Evolutionary conservation across 2,797 vertebrate species (phyloP).

Genomic region (Danio aesculapii): DNA sequence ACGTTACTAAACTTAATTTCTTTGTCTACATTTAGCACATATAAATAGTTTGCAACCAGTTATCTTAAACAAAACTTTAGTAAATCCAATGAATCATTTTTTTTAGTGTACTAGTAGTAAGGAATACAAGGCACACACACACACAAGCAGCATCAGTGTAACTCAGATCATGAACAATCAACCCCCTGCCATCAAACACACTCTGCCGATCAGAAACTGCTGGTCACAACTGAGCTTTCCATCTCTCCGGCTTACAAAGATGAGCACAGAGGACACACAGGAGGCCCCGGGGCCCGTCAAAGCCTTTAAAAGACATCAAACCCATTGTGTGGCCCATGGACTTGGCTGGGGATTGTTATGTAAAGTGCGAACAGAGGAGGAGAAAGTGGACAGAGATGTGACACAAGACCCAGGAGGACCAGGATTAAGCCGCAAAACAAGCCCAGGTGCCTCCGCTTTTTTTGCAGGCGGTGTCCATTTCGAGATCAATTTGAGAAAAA

Average conservation of each 20-base stretch:
- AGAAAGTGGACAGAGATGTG: conserved; percentile 68
- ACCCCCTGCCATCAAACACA: conserved; percentile 58
- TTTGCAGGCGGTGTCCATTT: conserved; percentile 72
- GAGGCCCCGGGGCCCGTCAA: conserved; percentile 65
- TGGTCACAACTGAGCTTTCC: conserved; percentile 43
- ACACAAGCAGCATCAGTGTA: conserved; percentile 33
- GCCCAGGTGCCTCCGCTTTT: conserved; percentile 62
- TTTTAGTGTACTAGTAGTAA: no score
- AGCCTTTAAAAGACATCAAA: conserved; percentile 79
- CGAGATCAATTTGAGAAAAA: background rate
- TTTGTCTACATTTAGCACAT: no score
- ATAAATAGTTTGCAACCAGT: no score
- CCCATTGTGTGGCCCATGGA: conserved; percentile 81
- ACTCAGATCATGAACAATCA: conserved; percentile 58
- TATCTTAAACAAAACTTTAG: no score
- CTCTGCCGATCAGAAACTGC: conserved; percentile 49
- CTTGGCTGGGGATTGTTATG: conserved; percentile 83
- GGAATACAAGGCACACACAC: background rate
- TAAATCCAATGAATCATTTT: no score
- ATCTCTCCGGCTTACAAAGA: conserved; percentile 53
- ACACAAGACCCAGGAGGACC: conserved; percentile 26
- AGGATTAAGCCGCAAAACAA: conserved; percentile 65
- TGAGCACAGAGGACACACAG: conserved; percentile 48
- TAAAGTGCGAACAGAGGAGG: conserved; percentile 75
- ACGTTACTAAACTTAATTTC: no score